Conservation (phyloP, 2,797 vertebrate species). For the Momotus momota region DNA sequence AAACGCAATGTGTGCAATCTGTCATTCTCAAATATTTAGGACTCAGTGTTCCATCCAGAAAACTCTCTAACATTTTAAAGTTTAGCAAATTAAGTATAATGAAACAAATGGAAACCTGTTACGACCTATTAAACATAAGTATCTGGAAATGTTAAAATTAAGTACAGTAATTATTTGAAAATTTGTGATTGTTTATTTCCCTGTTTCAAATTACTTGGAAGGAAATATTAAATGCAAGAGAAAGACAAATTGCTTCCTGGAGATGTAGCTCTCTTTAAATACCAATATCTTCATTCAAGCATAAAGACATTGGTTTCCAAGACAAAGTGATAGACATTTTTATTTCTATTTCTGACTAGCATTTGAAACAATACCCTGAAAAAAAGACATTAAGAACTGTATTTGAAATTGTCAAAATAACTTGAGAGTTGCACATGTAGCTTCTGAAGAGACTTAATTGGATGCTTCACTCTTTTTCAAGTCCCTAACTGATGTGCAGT, state of each 20-base stretch:
- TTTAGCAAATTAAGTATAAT: neutral
- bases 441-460: neutral
- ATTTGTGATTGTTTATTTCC: neutral
- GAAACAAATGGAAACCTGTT: neutral
- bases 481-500: neutral
- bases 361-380: neutral
- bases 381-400: neutral
- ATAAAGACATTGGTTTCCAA: neutral
- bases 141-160: conserved; percentile 11
- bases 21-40: neutral
- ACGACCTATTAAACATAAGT: neutral
- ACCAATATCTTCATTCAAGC: neutral
- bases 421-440: neutral
- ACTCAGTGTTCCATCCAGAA: neutral
- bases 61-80: neutral
- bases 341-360: neutral
- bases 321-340: neutral
- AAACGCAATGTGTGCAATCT: neutral
- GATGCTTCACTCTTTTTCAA: neutral
- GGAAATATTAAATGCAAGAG: neutral
- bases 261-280: neutral
- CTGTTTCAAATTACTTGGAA: conserved; percentile 1
- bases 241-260: neutral
- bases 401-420: neutral
- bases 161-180: neutral